These are phyloP conservation scores for Drosophila jambulina DNA, from an alignment of 1,140 invertebrate genomes.

Conservation along the genomic window DNA sequence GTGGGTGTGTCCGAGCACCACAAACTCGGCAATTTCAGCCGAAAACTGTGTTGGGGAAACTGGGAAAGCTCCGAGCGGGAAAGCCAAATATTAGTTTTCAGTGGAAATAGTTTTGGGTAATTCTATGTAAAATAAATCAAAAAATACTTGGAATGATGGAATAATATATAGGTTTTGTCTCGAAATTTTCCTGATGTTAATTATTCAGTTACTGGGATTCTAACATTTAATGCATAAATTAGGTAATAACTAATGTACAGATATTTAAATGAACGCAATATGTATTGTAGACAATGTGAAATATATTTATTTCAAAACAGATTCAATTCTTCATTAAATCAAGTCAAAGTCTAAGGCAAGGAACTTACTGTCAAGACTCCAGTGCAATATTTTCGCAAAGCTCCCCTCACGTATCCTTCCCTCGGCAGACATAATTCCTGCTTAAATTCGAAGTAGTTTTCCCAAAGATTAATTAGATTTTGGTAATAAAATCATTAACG, in stretches of 20 bases:
- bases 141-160: not conserved
- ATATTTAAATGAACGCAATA: too few species aligned
- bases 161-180: not conserved
- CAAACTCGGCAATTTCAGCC: slow-evolving; percentile 12
- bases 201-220: not conserved
- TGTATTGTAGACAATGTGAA: too few species aligned
- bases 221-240: not conserved
- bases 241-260: too few species aligned
- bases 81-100: not conserved
- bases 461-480: slow-evolving; percentile 35
- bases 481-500: slow-evolving; percentile 70
- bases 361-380: too few species aligned
- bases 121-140: not conserved
- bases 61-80: not conserved
- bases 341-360: too few species aligned
- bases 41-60: not conserved
- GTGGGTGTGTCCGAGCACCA: slow-evolving; percentile 35
- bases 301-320: too few species aligned
- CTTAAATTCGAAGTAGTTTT: slow-evolving; percentile 69
- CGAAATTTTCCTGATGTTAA: not conserved
- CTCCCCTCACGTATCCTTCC: too few species aligned
- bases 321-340: too few species aligned
- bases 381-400: too few species aligned
- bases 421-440: slow-evolving; percentile 56
- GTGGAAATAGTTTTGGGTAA: not conserved